Base-by-base conservation (phyloP, 2,113 vertebrate species). In the Aphyosemion australe region DNA sequence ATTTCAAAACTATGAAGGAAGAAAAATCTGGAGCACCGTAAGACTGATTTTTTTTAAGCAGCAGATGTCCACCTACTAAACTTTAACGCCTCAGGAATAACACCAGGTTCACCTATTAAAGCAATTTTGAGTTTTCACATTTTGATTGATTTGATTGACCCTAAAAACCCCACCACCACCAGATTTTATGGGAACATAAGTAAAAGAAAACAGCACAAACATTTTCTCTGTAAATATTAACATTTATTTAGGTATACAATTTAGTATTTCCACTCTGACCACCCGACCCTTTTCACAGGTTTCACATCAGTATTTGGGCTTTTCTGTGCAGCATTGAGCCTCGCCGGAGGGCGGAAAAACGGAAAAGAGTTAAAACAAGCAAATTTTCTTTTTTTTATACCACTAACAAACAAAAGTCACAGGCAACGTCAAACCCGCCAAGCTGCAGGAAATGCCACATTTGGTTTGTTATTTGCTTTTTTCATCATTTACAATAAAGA, bases 191-290 rank as follows among this genome's bases (percentile, higher is more conserved):
- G 34, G 9, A 37, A 37, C 26, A 2, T 26, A 4, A 2, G 82
- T 1, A 14, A 11, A 2, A 12, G 11, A 20, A 12, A 74, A 43
- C 20, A 42, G 9, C 12, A 63, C 48, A 8, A 0, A 0, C 7
- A 26, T 10, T 51, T 15, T 72, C 65, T 85, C 74, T 89, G 89
- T 89, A 90, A 91, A 93, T 92, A 90, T 90, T 89, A 90, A 87
- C 92, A 89, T 94, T 86, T 90, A 94, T 89, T 94, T 92, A 84
- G 89, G 89, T 90, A 89, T 91, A 92, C 88, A 89, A 87, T 92
- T 93, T 92, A 90, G 89, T 89, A 89, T 89, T 91, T 65, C 90
- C 87, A 74, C 74, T 76, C 78, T 45, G 7, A 48, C 86, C 82
- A 55, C 67, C 88, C 72, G 52, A 79, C 87, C 90, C 78, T 65